Conservation (phyloP, 2,888 invertebrate species). For the Tanaodytes sp. region DNA sequence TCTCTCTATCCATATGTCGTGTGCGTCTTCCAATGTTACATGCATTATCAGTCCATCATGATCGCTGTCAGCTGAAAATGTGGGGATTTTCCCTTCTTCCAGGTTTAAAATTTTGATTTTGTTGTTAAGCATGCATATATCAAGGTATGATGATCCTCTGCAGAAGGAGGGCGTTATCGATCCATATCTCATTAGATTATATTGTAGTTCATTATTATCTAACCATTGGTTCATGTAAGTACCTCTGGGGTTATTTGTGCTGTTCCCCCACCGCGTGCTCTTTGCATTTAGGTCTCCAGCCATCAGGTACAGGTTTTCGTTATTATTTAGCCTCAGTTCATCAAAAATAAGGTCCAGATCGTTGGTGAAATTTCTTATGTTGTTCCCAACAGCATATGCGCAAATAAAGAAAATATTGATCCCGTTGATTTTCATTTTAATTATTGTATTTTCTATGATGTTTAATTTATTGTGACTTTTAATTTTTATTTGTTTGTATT, state of each 20-base stretch:
- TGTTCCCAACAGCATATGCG: neutral
- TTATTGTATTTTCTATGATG: neutral
- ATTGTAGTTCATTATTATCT: neutral
- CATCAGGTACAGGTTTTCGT: neutral
- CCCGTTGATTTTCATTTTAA: neutral
- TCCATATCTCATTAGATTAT: neutral
- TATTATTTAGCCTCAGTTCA: neutral
- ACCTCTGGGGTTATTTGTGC: neutral
- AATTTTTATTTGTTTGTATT: no score
- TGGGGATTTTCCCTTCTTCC: neutral
- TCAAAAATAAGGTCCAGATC: neutral
- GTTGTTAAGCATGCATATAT: neutral
- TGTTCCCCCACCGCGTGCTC: neutral
- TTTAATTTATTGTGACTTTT: no score
- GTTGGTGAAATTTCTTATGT: neutral
- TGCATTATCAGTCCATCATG: constrained; percentile 1
- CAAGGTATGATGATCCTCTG: neutral
- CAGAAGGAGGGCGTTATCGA: neutral
- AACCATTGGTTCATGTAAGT: neutral
- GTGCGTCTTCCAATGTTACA: neutral
- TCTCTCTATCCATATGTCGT: neutral
- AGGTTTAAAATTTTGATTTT: neutral
- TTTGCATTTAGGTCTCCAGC: neutral
- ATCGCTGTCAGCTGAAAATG: constrained; percentile 6
- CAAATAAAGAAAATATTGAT: neutral